Conservation (phyloP, 2,888 invertebrate species). For the Matsumyia berberina region DNA sequence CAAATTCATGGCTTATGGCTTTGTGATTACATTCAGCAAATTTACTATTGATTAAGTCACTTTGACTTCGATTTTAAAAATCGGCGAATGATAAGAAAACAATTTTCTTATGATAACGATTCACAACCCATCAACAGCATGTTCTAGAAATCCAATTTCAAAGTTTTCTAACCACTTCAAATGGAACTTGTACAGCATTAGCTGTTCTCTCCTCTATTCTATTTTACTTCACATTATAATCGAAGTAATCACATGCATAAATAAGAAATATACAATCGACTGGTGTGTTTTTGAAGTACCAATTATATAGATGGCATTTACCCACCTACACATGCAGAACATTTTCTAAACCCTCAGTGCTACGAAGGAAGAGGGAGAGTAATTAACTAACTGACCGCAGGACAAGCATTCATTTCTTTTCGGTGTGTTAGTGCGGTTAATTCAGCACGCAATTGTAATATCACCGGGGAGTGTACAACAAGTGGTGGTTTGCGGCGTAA, state of each 20-base stretch:
- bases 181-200: not conserved
- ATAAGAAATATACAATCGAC: not conserved
- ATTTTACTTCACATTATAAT: conserved; percentile 1
- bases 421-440: conserved; percentile 12
- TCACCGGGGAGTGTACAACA: not conserved
- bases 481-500: not conserved
- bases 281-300: conserved; percentile 1
- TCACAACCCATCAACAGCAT: not conserved
- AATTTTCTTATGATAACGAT: not conserved
- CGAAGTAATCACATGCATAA: conserved; percentile 7
- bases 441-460: not conserved
- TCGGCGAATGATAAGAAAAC: not conserved
- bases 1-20: no score
- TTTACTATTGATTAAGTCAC: no score
- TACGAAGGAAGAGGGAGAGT: not conserved
- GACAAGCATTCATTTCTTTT: conserved; percentile 9
- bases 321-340: not conserved
- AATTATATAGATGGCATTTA: conserved; percentile 19
- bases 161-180: not conserved
- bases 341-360: not conserved
- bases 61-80: not conserved
- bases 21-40: no score
- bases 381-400: conserved; percentile 35
- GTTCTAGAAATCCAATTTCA: not conserved
- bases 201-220: not conserved